A percentile compares a stretch with the other conserved stretches of the same genome.
phyloP scores from a whole-genome alignment of 2,888 invertebrate genomes.

The Apodemia zela region DNA sequence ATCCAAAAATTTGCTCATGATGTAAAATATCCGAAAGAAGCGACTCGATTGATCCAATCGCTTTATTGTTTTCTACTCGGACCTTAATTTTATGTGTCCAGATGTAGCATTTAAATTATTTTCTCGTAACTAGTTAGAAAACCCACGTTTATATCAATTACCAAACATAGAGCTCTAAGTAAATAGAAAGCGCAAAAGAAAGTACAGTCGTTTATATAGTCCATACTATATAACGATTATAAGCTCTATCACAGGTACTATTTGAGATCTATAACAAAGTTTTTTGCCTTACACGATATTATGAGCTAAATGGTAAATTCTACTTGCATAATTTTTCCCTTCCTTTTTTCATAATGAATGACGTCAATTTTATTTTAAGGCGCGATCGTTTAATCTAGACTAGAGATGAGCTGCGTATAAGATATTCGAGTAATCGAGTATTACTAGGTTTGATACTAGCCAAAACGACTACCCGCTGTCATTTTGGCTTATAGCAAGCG shows the following conservation, averaged over 20 bases:
- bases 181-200: conserved; percentile 7
- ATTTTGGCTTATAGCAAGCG: too few species aligned
- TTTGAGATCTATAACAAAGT: background rate
- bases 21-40: too few species aligned
- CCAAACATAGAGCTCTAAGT: conserved; percentile 11
- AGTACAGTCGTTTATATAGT: conserved; percentile 1
- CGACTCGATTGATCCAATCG: too few species aligned
- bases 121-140: conserved; percentile 2
- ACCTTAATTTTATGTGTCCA: background rate
- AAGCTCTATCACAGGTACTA: background rate
- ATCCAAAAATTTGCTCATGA: too few species aligned
- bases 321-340: background rate
- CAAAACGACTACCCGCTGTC: too few species aligned
- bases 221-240: background rate
- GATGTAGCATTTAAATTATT: background rate
- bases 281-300: background rate
- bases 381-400: background rate
- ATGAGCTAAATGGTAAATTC: background rate
- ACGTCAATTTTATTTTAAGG: background rate
- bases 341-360: too few species aligned
- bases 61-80: background rate
- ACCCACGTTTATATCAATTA: conserved; percentile 1
- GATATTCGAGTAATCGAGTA: too few species aligned
- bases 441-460: too few species aligned
- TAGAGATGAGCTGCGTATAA: too few species aligned